Evolutionary conservation across 2,113 vertebrate species (phyloP), one percentile per base, ranked within the genome.

Genomic region (Todiramphus chloris): DNA sequence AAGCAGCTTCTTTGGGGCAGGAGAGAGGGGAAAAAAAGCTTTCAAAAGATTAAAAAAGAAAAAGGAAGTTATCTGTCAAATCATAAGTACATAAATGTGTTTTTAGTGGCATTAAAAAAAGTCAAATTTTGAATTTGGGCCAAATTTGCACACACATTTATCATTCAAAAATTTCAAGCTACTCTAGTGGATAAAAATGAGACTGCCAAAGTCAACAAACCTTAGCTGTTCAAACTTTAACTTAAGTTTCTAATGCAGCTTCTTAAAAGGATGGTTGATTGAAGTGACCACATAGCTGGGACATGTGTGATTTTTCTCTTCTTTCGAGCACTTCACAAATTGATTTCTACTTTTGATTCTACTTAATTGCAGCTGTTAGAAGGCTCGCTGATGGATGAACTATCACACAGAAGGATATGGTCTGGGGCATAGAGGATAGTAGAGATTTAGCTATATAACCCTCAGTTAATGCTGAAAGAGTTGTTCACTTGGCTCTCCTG

Each of bases 341-440:
- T 82, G 68, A 87, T 88, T 94, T 91, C 51, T 93, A 58, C 18
- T 91, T 86, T 75, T 83, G 53, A 58, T 91, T 89, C 48, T 69
- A 63, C 46, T 91, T 72, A 90, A 44, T 75, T 95, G 37, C 17
- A 83, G 14, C 51, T 77, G 62, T 74, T 89, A 90, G 83, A 76
- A 83, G 70, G 74, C 37, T 58, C 2, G 44, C 25, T 93, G 93
- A n/a, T 73, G 51, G 69, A 83, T 86, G 82, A 94, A 72, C 66
- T 95, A 27, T 89, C 27, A n/a, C 51, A 63, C 43, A 80, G 39
- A 66, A 83, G 60, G 39, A 75, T 67, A 68, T 35, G 14, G 27
- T 72, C 83, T 88, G 56, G 23, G 62, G 35, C 33, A 43, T 35
- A 50, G 9, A 63, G 11, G n/a, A 16, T 13, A 39, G 60, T 21